A percentile compares a stretch with the other conserved stretches of the same genome.
phyloP scores from a whole-genome alignment of 2,113 vertebrate species.

The Mustela nigripes region DNA sequence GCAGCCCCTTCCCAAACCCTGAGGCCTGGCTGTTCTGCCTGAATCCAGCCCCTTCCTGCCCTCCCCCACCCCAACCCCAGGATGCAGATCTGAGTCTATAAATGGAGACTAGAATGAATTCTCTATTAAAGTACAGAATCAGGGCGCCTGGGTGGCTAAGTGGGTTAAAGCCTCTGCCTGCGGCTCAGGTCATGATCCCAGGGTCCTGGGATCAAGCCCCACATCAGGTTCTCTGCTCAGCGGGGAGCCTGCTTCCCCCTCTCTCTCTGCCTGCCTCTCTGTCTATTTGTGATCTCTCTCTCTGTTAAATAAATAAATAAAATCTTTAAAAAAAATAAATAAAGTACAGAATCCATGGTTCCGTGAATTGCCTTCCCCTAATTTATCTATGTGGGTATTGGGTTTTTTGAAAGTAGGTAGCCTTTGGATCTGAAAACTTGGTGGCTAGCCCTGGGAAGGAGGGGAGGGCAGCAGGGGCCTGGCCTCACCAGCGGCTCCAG shows the following conservation, averaged over 20 bases:
- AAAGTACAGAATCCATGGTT: background rate
- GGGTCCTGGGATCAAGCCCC: no score
- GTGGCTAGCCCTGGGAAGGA: background rate
- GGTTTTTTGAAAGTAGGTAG: slow-evolving; percentile 19
- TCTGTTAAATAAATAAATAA: no score
- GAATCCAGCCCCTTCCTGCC: background rate
- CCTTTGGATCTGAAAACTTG: slow-evolving; percentile 36
- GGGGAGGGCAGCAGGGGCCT: background rate
- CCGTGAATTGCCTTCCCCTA: background rate
- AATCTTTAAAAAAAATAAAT: no score
- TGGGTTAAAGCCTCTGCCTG: no score
- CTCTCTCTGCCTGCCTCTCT: no score
- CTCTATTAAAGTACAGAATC: background rate
- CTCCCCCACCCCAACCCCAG: background rate
- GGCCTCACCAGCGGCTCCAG: slow-evolving; percentile 96
- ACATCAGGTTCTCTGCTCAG: no score
- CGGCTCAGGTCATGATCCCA: no score
- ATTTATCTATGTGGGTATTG: background rate
- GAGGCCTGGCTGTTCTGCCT: background rate
- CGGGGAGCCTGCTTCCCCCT: no score
- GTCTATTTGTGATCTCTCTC: no score
- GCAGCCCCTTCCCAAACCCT: background rate
- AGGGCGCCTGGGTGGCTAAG: no score
- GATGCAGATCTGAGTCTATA: slow-evolving; percentile 25
- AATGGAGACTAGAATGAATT: background rate